These are phyloP conservation scores for Chromobotia macracanthus DNA, from an alignment of 2,797 vertebrate species.

Conservation along the genomic window DNA sequence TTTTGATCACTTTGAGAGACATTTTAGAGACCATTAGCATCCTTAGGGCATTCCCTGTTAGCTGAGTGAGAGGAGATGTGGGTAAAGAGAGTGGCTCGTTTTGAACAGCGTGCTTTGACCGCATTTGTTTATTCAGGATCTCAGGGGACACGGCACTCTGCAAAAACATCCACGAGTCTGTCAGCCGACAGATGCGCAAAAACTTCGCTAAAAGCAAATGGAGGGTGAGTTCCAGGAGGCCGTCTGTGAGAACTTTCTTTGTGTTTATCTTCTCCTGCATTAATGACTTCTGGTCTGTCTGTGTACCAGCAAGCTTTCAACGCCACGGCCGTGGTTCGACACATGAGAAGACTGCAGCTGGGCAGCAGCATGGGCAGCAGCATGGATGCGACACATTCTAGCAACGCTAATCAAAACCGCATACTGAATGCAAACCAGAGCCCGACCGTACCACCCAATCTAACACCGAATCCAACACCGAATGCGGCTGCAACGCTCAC, in stretches of 20 bases:
- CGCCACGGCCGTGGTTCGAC: conserved; percentile 92
- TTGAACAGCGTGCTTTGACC: not conserved
- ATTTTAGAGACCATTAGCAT: too few relatives aligned
- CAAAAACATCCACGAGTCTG: conserved; percentile 89
- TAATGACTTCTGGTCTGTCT: not conserved
- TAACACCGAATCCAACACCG: conserved; percentile 17
- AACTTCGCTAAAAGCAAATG: conserved; percentile 92
- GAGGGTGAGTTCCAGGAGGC: conserved; percentile 81
- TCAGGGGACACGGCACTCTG: conserved; percentile 86
- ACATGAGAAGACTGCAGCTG: conserved; percentile 93
- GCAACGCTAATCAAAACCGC: conserved; percentile 60
- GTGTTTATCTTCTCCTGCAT: not conserved
- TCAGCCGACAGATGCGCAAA: conserved; percentile 89
- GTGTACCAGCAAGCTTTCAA: conserved; percentile 93
- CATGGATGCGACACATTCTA: conserved; percentile 82
- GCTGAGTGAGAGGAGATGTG: too few relatives aligned
- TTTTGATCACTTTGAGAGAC: too few relatives aligned
- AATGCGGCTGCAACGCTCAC: conserved; percentile 21
- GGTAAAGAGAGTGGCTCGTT: too few relatives aligned
- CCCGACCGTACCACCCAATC: conserved; percentile 16
- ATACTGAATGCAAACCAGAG: conserved; percentile 47
- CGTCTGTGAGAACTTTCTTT: not conserved
- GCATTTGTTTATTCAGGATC: conserved; percentile 73
- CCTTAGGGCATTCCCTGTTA: too few relatives aligned
- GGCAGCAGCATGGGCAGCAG: too few relatives aligned